Evolutionary conservation across 2,888 invertebrate genomes (phyloP), one percentile per base, ranked within the genome.

Genomic region (Mesorhabditis spiculigera): DNA sequence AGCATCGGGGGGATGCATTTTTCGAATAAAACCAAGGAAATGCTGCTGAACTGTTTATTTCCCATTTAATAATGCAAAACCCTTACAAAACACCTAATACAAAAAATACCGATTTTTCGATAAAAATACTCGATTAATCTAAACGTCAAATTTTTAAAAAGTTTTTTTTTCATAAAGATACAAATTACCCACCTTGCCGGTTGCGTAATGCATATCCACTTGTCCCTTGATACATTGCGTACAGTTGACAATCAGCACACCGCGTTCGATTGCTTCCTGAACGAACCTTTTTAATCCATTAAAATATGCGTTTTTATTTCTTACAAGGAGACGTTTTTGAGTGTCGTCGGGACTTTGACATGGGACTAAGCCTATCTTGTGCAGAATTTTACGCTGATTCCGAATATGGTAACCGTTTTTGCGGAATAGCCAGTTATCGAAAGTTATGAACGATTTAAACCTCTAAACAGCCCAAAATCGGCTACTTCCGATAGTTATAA

Each of bases 221-320:
- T 91, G 88, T 1, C 96, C 97, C 67, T 90, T 91, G 0, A 90
- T 87, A 85, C 96, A 96, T 86, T 97, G 96, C 0, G 95, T 93
- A 77, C 93, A 92, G 87, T 95, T 96, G 3, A 97, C 90, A 45
- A 95, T 90, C 58, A 97, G 90, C 1, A 95, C 90, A 0, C 93
- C 93, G 10, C 92, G 73, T 3, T 71, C 73, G 62, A 84, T 81
- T 4, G 85, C 85, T 43, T 76, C 76, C 73, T 77, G 64, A 73
- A 75, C 68, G 41, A 45, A 10, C 41, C 10, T 28, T 3, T 10
- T 42, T 43, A 10, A 16, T 8, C 2, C 2, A 10, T 13, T 10
- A 63, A 41, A 16, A 45, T 28, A 43, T 64, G 45, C 13, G 41
- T 67, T n/a, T 0, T 3, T 13, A 58, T 58, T 13, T 13, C 58